Evolutionary conservation across 2,797 vertebrate species (phyloP), one percentile per base, ranked within the genome.

Genomic region (Eidolon dupreanum): DNA sequence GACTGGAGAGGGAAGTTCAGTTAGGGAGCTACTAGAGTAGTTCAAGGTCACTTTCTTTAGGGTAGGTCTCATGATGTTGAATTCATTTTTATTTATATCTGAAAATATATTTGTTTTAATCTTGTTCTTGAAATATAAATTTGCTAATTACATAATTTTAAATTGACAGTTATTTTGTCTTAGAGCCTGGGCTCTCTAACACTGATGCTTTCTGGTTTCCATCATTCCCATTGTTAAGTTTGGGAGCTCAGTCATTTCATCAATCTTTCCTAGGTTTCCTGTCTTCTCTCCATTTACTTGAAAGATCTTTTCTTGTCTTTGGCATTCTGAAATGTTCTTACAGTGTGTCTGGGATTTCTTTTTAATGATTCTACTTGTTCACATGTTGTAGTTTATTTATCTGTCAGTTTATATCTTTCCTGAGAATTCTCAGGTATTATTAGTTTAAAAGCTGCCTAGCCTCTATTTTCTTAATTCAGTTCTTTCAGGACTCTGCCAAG

Each of bases 381-480:
- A 6, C 79, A 36, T 93, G n/a, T 86, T 66, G n/a, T 63, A 65
- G 26, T 79, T 81, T 89, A 51, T 92, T 5, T 91, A 66, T 71
- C 61, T 90, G 6, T 84, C 71, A 90, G 16, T 70, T 82, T 85
- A 31, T 61, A 75, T 93, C 31, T 89, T 93, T 88, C 31, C 20
- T 93, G 41, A 90, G 61, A 86, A 75, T 94, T 91, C 33, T 74
- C 17, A 24, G 41, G 31, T 55, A 68, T 91, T 88, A 41, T 55
- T 38, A 78, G 26, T 97, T 94, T 55, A 90, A 57, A 85, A 92
- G 78, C 66, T 88, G 9, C 36, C 49, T 55, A 33, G 8, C 53
- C 79, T 96, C 49, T 95, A 0, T 91, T 93, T 89, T 86, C 70
- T 85, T 75, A 87, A 43, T 89, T 88, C 17, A 87, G 90, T 70